Evolutionary conservation across 2,797 vertebrate species (phyloP).

Genomic region (Dallia pectoralis): DNA sequence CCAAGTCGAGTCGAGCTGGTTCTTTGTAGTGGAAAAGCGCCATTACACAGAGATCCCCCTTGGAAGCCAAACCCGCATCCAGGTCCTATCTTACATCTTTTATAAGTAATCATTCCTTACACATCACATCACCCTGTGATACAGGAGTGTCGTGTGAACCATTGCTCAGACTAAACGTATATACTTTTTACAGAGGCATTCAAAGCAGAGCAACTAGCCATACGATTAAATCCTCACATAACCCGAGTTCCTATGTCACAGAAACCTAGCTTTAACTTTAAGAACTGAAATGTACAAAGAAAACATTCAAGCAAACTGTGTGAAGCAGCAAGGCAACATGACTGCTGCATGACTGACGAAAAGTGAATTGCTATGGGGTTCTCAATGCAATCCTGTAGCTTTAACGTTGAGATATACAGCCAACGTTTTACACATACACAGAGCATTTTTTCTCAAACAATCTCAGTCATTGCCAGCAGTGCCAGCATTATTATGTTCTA

Average conservation of each 20-base stretch:
- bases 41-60: slow-evolving; percentile 12
- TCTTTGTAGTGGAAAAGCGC: no score
- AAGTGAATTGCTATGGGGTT: neutral
- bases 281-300: neutral
- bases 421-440: slow-evolving; percentile 23
- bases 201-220: neutral
- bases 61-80: neutral
- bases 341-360: neutral
- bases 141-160: slow-evolving; percentile 25
- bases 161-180: slow-evolving; percentile 35
- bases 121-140: slow-evolving; percentile 36
- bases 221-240: neutral
- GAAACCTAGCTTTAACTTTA: neutral
- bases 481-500: slow-evolving; percentile 55
- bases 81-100: slow-evolving; percentile 39
- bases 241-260: neutral
- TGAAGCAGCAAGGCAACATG: neutral
- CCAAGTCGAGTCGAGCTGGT: no score
- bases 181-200: neutral
- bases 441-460: slow-evolving; percentile 38
- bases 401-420: slow-evolving; percentile 46
- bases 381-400: slow-evolving; percentile 22
- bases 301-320: neutral
- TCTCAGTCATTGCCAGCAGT: slow-evolving; percentile 42
- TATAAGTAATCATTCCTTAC: slow-evolving; percentile 35